Conservation (phyloP, 2,797 vertebrate genomes). For the Syngnathus rostellatus region DNA sequence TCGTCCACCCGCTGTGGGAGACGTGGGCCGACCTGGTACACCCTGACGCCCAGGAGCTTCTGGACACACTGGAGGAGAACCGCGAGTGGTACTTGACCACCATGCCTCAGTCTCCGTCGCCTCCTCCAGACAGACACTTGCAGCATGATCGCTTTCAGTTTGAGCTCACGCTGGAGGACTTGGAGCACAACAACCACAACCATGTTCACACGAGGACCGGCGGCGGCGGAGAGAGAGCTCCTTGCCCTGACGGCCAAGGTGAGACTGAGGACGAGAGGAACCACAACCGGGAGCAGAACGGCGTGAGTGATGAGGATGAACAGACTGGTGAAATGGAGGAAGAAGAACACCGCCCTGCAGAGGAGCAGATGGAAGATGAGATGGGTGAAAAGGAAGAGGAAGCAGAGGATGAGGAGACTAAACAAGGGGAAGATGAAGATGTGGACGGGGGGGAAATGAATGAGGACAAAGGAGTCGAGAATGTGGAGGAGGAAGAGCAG, state of each 20-base stretch:
- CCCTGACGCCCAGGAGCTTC: constrained; percentile 88
- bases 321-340: constrained; percentile 2
- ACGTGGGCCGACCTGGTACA: constrained; percentile 93
- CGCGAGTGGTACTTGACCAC: constrained; percentile 92
- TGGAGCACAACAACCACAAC: constrained; percentile 66
- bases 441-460: not conserved
- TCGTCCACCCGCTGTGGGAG: constrained; percentile 91
- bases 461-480: not conserved
- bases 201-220: constrained; percentile 38
- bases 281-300: constrained; percentile 51
- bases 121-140: constrained; percentile 78
- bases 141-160: constrained; percentile 87
- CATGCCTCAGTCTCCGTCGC: constrained; percentile 90
- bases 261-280: constrained; percentile 43
- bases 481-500: not conserved
- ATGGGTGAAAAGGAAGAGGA: constrained; percentile 9
- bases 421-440: constrained; percentile 1
- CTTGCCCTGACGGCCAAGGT: not conserved
- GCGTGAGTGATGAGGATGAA: constrained; percentile 35
- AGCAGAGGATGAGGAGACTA: constrained; percentile 5
- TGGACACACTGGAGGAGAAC: constrained; percentile 91
- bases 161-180: constrained; percentile 84
- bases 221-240: not conserved
- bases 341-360: constrained; percentile 7
- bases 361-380: constrained; percentile 8